phyloP scores from a whole-genome alignment of 2,888 invertebrate genomes.

The Carterocephalus palaemon region DNA sequence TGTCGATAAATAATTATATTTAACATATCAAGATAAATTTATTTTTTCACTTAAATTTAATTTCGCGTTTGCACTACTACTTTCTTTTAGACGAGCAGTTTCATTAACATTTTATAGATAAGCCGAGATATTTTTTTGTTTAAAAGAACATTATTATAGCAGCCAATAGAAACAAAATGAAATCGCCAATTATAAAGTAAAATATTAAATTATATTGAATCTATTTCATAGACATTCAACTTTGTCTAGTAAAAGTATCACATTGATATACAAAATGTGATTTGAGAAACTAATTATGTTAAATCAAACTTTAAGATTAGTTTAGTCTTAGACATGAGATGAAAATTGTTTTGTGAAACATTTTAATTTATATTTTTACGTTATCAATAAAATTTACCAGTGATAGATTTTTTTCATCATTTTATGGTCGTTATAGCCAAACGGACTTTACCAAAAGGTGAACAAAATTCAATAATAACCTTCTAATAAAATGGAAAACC shows the following conservation, averaged over 20 bases:
- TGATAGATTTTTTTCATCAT: constrained; percentile 1
- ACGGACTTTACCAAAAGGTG: too few relatives aligned
- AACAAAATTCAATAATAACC: too few relatives aligned
- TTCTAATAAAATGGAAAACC: constrained; percentile 28
- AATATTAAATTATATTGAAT: not conserved
- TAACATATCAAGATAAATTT: too few relatives aligned
- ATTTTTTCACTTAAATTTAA: too few relatives aligned
- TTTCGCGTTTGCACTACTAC: constrained; percentile 11
- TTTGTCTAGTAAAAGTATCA: constrained; percentile 11
- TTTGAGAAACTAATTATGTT: constrained; percentile 2
- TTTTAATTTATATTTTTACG: too few relatives aligned
- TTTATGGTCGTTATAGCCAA: too few relatives aligned
- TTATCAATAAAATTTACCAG: too few relatives aligned
- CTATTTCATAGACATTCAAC: too few relatives aligned
- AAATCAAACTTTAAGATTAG: not conserved
- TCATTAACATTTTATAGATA: constrained; percentile 24
- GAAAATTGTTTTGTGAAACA: constrained; percentile 20
- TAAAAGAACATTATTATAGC: constrained; percentile 21
- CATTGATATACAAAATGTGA: constrained; percentile 10
- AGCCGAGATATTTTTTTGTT: constrained; percentile 18
- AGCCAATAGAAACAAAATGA: constrained; percentile 35
- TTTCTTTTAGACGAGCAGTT: not conserved
- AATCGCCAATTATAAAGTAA: not conserved
- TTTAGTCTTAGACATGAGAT: constrained; percentile 1
- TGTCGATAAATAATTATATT: not conserved